Base-by-base conservation (phyloP, 2,888 invertebrate genomes). In the Drosophila rubida region DNA sequence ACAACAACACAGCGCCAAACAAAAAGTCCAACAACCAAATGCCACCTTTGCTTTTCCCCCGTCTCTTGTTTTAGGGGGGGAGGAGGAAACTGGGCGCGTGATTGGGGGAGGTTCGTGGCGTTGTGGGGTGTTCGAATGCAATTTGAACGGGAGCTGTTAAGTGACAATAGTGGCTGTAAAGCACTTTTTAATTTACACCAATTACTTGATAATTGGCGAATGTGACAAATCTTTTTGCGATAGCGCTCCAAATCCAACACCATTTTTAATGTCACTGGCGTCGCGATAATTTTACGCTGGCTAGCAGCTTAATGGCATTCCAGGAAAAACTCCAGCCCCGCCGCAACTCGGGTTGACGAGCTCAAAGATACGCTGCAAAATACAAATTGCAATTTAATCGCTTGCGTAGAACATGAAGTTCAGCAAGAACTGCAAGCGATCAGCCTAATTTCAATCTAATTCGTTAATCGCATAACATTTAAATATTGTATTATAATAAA, bases 151-250 rank as follows among this genome's bases (percentile, higher is more conserved):
- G 4, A 32, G 32, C 32, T 32, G 32, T 32, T 32, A 32, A 32
- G 11, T 32, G 32, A 32, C 64, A 70, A 50, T 37, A 63, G 46
- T 45, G 67, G 1, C 54, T 13, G 60, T 55, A 46, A 82, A 82
- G 67, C 63, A 68, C 64, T 60, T 67, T 75, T 78, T 66, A 67
- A 85, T 85, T 80, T 71, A 65, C 48, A 44, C 32, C 69, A 82
- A 82, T 80, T 80, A 82, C 62, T 79, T 46, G 51, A 61, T 82
- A 85, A 85, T 85, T 67, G 71, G 46, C 49, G 50, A 49, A 42
- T 55, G 72, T 58, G 69, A 46, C 50, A 58, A 67, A 74, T 58
- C 68, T 27, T 30, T 57, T 41, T 57, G 39, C 51, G 54, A 59
- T 59, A 48, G 27, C 61, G 8, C 22, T 54, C 53, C 49, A 69